phyloP scores from a whole-genome alignment of 2,888 invertebrate species.

The Hymenopus coronatus region DNA sequence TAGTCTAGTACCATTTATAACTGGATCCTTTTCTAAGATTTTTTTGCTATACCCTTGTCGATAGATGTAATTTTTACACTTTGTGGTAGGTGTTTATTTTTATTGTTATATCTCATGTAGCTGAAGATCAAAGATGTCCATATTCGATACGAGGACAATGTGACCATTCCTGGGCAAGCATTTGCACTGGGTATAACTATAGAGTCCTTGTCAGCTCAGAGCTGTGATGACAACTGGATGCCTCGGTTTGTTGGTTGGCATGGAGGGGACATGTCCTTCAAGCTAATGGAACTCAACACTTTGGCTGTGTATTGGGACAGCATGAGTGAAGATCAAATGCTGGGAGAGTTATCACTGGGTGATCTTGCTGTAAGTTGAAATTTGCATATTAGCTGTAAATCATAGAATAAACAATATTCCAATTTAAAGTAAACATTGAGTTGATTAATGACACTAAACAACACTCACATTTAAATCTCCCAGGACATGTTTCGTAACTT shows the following conservation, averaged over 20 bases:
- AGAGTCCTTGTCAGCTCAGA: conserved; percentile 84
- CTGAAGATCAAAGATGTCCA: conserved; percentile 92
- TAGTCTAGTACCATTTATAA: too few species aligned
- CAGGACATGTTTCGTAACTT: too few species aligned
- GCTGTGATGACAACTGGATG: conserved; percentile 85
- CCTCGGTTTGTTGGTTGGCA: conserved; percentile 65
- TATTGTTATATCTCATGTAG: conserved; percentile 48
- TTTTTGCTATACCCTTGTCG: too few species aligned
- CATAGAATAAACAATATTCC: not conserved
- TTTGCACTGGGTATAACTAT: conserved; percentile 88
- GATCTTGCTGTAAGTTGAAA: conserved; percentile 64
- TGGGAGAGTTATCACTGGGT: conserved; percentile 63
- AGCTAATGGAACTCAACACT: conserved; percentile 83
- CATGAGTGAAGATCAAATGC: conserved; percentile 56
- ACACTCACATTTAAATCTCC: too few species aligned
- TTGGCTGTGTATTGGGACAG: conserved; percentile 91
- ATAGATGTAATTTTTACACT: too few species aligned
- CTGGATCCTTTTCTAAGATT: too few species aligned
- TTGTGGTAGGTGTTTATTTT: not conserved
- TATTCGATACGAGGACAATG: conserved; percentile 88
- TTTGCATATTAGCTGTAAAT: not conserved
- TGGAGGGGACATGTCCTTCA: conserved; percentile 66
- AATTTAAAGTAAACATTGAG: too few species aligned
- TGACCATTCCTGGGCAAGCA: conserved; percentile 63
- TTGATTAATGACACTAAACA: too few species aligned